A percentile compares a stretch with the other conserved stretches of the same genome.
phyloP scores from a whole-genome alignment of 2,888 invertebrate species.

The Mesorhabditis spiculigera region DNA sequence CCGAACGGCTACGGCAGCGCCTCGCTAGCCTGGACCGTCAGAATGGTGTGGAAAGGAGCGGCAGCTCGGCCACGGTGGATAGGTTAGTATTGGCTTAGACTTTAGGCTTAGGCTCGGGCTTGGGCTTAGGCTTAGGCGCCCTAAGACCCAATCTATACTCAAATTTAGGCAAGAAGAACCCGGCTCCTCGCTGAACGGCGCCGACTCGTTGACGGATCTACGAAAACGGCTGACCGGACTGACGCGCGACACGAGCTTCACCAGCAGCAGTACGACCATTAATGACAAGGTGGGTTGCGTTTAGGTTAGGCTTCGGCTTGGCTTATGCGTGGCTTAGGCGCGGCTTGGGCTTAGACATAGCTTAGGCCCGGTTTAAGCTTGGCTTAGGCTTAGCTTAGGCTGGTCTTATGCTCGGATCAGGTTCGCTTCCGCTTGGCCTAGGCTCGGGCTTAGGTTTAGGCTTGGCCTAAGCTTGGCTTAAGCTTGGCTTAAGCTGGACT shows the following conservation, averaged over 20 bases:
- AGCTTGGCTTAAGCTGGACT: no score
- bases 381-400: neutral
- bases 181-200: neutral
- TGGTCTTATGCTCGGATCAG: no score
- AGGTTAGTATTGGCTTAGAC: no score
- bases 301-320: neutral
- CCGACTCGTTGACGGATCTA: neutral
- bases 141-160: no score
- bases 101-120: neutral
- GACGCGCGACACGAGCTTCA: neutral
- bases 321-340: no score
- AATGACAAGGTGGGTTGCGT: slow-evolving; percentile 1
- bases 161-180: neutral
- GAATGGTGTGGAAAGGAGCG: neutral
- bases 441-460: no score
- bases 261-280: neutral
- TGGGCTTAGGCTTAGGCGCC: no score
- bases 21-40: neutral
- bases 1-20: neutral
- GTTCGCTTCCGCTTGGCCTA: no score
- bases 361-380: no score
- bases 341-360: no score
- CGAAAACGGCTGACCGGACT: neutral
- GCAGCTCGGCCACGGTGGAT: no score
- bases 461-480: no score